Percentiles rank a stretch among this genome's conserved stretches.
Evolutionary conservation across 1,140 invertebrate genomes (phyloP).

Genomic region (Aphaenogaster ashmeadi): DNA sequence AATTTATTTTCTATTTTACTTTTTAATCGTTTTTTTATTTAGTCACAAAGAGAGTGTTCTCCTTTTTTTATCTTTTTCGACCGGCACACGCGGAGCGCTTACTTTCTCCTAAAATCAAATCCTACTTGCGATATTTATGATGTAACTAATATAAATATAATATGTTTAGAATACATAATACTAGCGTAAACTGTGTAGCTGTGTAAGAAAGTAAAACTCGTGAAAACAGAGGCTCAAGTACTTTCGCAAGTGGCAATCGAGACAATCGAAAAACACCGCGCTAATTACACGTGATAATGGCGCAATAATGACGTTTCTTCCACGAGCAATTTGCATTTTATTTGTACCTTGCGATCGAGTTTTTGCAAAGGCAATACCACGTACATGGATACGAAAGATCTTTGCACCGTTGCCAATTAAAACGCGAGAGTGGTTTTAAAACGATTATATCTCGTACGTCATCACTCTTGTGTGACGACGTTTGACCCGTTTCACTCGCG

Average conservation of each 20-base stretch:
- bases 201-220: conserved; percentile 4
- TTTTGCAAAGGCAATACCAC: not conserved
- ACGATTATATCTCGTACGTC: conserved; percentile 53
- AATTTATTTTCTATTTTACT: conserved; percentile 4
- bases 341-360: conserved; percentile 12
- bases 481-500: conserved; percentile 54
- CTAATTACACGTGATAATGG: conserved; percentile 41
- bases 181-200: conserved; percentile 14
- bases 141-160: not conserved
- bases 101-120: conserved; percentile 35
- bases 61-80: conserved; percentile 12
- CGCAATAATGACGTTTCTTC: conserved; percentile 35
- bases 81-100: conserved; percentile 52
- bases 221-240: conserved; percentile 41
- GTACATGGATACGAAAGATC: not conserved
- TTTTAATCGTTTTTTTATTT: not conserved
- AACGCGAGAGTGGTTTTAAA: conserved; percentile 31
- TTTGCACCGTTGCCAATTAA: conserved; percentile 22
- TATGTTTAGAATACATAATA: conserved; percentile 22
- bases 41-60: not conserved
- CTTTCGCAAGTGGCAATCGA: conserved; percentile 49
- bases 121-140: not conserved
- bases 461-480: conserved; percentile 53
- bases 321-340: conserved; percentile 57
- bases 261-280: conserved; percentile 8